Evolutionary conservation across 2,113 vertebrate species (phyloP).

Genomic region (Morone saxatilis): DNA sequence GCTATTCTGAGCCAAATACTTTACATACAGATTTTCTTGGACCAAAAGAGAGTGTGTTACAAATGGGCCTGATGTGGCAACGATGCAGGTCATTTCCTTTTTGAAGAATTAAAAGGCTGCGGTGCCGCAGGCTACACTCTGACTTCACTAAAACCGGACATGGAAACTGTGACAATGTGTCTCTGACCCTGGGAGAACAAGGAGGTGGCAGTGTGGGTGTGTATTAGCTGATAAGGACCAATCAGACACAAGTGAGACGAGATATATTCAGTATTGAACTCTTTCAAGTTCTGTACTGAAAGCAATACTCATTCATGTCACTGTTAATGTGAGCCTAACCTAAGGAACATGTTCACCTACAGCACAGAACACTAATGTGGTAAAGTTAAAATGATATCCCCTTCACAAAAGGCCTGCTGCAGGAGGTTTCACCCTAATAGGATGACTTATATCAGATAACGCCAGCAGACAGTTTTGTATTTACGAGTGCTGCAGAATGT

Average conservation of each 20-base stretch:
- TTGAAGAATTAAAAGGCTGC: slow-evolving; percentile 55
- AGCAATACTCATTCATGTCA: background rate
- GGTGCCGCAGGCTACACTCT: slow-evolving; percentile 63
- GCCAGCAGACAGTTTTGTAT: background rate
- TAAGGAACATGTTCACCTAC: background rate
- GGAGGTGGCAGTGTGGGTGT: slow-evolving; percentile 15
- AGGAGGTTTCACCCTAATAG: background rate
- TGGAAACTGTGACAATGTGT: slow-evolving; percentile 75
- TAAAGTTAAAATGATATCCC: background rate
- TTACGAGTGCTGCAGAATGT: background rate
- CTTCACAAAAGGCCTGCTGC: slow-evolving; percentile 17
- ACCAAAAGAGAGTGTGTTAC: slow-evolving; percentile 33
- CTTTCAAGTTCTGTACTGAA: background rate
- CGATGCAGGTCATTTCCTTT: slow-evolving; percentile 74
- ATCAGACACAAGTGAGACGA: background rate
- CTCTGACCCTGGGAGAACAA: slow-evolving; percentile 43
- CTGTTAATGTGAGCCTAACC: background rate
- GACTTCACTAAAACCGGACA: slow-evolving; percentile 59
- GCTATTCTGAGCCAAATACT: slow-evolving; percentile 42
- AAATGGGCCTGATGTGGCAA: slow-evolving; percentile 60
- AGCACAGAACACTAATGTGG: background rate
- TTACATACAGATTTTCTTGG: slow-evolving; percentile 36
- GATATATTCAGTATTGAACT: background rate
- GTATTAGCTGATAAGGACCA: slow-evolving; percentile 14
- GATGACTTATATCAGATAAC: slow-evolving; percentile 21